Evolutionary conservation across 2,113 vertebrate species (phyloP), one percentile per base, ranked within the genome.

Genomic region (Serilophus lunatus): DNA sequence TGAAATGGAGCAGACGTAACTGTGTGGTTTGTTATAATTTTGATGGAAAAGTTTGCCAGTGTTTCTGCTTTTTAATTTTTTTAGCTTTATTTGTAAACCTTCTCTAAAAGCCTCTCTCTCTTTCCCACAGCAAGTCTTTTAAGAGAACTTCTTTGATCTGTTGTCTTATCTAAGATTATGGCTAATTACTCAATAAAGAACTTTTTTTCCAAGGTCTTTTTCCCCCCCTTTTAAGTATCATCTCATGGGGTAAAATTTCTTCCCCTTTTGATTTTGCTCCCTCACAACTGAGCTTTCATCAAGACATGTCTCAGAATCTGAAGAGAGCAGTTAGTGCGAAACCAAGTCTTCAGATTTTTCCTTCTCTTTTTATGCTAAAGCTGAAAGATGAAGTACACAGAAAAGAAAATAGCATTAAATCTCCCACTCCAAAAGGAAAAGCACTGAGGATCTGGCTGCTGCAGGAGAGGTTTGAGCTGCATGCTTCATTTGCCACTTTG

Each of bases 101-200:
- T 82, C 12, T 3, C 65, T 57, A 83, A 95, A 86, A 89, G 28
- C 35, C 33, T 36, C 33, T 19, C 14, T 54, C 19, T 89, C 59
- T 65, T 74, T 70, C 70, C 88, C 47, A 50, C 88, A 81, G 81
- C 86, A 90, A 16, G 72, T 92, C 96, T 97, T 93, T 90, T 89
- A 85, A 93, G 90, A 95, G 35, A n/a, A 60, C 20, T 51, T 49
- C 59, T 94, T 97, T 96, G 95, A 96, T 97, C 87, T 95, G 76
- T 75, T 93, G 89, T 97, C 96, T 97, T 86, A 87, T 94, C 82
- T 69, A 88, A 94, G 95, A 96, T 95, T 95, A 86, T 35, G 68
- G 91, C 93, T 97, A 96, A 97, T 97, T 97, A 96, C 96, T 97
- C 88, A 92, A 71, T 79, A 94, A 91, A 92, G 87, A 85, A 68